These are phyloP conservation scores for Setophaga coronata DNA, from an alignment of 2,113 vertebrate species.

Conservation along the genomic window DNA sequence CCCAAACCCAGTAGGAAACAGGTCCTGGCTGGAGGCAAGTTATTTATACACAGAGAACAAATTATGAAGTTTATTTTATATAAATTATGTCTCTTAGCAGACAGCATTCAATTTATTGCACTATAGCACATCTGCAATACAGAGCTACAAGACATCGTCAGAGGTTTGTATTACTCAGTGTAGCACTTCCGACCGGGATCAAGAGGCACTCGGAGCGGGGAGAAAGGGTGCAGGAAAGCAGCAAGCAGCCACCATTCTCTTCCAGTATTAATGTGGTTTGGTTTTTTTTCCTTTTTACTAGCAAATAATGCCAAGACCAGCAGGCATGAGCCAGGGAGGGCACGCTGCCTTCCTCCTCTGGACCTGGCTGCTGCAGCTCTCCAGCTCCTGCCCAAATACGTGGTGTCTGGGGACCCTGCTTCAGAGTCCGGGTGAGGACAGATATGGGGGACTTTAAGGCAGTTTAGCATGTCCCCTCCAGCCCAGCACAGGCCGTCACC, in stretches of 20 bases:
- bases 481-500: neutral
- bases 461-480: neutral
- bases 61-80: constrained; percentile 79
- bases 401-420: neutral
- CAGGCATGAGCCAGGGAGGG: neutral
- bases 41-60: neutral
- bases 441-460: constrained; percentile 34
- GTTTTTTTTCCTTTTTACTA: neutral
- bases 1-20: neutral
- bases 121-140: constrained; percentile 78
- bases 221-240: constrained; percentile 47
- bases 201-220: constrained; percentile 73
- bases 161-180: constrained; percentile 69
- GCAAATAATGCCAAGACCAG: neutral
- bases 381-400: neutral
- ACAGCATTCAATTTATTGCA: constrained; percentile 81
- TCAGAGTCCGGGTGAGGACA: neutral
- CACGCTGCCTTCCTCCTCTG: accelerated
- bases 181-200: constrained; percentile 66
- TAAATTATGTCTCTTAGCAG: constrained; percentile 81
- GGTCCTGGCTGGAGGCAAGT: neutral
- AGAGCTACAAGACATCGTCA: constrained; percentile 67
- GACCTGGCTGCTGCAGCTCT: neutral
- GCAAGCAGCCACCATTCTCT: constrained; percentile 46
- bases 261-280: neutral